These are phyloP conservation scores for Lophochroa leadbeateri DNA, from an alignment of 2,113 vertebrate species.

Conservation along the genomic window DNA sequence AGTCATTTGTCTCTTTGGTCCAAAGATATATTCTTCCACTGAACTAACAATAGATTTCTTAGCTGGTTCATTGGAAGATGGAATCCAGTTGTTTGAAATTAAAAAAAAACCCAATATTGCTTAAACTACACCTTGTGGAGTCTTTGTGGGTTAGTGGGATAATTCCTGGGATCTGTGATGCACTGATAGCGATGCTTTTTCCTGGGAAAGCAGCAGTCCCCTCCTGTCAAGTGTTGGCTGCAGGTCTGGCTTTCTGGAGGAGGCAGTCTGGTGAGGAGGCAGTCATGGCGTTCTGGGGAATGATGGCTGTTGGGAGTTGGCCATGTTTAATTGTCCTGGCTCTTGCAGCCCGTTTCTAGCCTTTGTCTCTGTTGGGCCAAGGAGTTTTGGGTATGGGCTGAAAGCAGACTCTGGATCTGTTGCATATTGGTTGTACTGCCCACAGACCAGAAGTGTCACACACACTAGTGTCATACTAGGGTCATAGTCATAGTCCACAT, in stretches of 20 bases:
- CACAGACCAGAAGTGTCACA: neutral
- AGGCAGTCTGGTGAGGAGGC: neutral
- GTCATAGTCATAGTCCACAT: neutral
- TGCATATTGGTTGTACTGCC: neutral
- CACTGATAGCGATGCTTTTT: neutral
- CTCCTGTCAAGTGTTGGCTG: neutral
- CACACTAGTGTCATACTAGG: neutral
- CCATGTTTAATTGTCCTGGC: neutral
- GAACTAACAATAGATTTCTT: conserved; percentile 20
- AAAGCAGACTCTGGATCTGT: neutral
- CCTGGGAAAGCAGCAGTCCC: neutral
- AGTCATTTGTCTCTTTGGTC: neutral
- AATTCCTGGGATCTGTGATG: neutral
- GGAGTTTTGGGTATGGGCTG: neutral
- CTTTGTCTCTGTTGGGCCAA: neutral
- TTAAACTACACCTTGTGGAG: neutral
- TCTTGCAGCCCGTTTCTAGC: neutral
- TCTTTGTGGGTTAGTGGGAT: neutral
- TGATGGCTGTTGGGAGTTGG: neutral
- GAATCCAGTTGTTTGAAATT: conserved; percentile 3
- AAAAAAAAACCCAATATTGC: neutral
- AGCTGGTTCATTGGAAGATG: neutral
- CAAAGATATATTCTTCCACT: conserved; percentile 21
- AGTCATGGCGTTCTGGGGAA: neutral
- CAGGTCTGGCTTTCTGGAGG: neutral